Conservation (phyloP, 30 jellyfish, hydroid and myxozoan genomes). For the Turritopsis dohrnii region DNA sequence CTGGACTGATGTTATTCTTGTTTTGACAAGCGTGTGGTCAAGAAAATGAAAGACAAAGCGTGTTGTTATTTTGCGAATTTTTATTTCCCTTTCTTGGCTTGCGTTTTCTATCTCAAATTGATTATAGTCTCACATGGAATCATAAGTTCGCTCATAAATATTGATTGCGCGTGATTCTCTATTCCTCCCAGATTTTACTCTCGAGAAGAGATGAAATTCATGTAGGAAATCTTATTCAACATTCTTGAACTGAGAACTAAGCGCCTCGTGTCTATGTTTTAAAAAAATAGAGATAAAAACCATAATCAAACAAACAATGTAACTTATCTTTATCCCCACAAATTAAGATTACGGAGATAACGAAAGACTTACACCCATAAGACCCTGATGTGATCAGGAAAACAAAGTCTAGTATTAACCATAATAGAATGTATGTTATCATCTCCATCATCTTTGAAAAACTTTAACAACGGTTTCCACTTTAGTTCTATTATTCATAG, state of each 20-base stretch:
- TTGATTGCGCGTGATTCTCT: too few relatives aligned
- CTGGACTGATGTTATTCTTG: neutral
- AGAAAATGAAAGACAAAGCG: neutral
- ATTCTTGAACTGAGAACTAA: neutral
- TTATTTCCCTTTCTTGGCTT: neutral
- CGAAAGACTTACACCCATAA: neutral
- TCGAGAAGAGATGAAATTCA: too few relatives aligned
- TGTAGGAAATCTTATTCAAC: too few relatives aligned
- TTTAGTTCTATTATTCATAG: too few relatives aligned
- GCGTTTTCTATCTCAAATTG: too few relatives aligned
- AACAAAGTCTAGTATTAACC: neutral
- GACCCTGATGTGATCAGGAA: neutral
- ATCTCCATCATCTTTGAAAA: neutral
- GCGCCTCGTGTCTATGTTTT: neutral
- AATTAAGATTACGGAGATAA: neutral
- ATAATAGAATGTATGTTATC: neutral
- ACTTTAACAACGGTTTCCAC: neutral
- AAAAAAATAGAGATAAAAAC: neutral
- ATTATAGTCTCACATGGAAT: too few relatives aligned
- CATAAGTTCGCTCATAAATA: too few relatives aligned
- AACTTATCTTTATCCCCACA: neutral
- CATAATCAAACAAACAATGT: too few relatives aligned
- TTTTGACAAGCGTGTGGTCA: neutral
- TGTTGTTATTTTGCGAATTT: neutral
- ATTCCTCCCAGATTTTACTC: too few relatives aligned